Base-by-base conservation (phyloP, 2,797 vertebrate species). In the Neoniphon sammara region DNA sequence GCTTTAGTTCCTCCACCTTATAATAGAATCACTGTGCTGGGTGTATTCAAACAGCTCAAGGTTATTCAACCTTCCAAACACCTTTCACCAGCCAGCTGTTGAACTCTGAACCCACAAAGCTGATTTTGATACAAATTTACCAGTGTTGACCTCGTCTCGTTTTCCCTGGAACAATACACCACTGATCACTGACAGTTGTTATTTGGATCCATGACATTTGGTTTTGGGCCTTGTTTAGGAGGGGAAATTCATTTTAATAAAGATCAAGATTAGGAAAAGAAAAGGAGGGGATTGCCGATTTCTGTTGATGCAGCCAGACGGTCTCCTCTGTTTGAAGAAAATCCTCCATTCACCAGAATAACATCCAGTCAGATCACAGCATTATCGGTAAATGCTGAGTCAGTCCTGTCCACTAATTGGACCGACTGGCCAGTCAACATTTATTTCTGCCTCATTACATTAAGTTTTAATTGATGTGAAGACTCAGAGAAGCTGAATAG, bases 1-100 rank as follows among this genome's bases (percentile, higher is more conserved):
- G 67, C 78, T 59, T 36, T 58, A 78, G 75, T 75, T 60, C 47
- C 82, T 87, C 84, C 75, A 75, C 78, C 78, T 80, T 83, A 85
- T 82, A 90, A 91, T 86, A 83, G 86, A 87, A 87, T 83, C 85
- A 75, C 85, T 87, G 81, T 86, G 81, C 84, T 73, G 71, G 80
- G 68, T 83, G 63, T 80, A 73, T 78, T 85, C 69, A 74, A 83
- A 78, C 77, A 71, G 82, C 84, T 90, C 82, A 88, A 84, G 90
- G 84, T 78, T 80, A 79, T 75, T 59, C 80, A 18, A 67, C 58
- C 65, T 65, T 78, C 60, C 63, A 70, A 83, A 88, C 83, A 80
- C 83, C 69, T 77, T 64, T 84, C 69, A 75, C 52, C 53, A 47
- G 70, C 78, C 80, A 83, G 70, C 75, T 78, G 82, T 75, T 82